Percentiles rank a stretch among this genome's conserved stretches.
phyloP scores from a whole-genome alignment of 2,113 vertebrate genomes.

The Sturnira hondurensis region DNA sequence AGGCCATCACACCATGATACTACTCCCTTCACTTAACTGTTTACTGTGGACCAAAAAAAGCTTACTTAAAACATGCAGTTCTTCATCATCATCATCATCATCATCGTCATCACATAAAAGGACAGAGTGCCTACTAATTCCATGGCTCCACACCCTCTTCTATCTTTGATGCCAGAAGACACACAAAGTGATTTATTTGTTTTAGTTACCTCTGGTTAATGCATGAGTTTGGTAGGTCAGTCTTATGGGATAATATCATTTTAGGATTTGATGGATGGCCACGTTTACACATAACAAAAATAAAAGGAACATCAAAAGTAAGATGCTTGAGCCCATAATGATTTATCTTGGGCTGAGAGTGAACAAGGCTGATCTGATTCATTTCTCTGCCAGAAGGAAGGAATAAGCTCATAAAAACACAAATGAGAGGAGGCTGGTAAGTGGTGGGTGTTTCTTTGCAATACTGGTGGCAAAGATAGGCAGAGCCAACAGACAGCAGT shows the following conservation, averaged over 20 bases:
- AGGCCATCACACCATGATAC: background rate
- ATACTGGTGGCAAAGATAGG: background rate
- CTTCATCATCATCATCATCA: background rate
- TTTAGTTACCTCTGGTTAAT: conserved; percentile 43
- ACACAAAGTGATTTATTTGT: conserved; percentile 16
- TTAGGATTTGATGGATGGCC: conserved; percentile 16
- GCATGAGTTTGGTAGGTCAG: background rate
- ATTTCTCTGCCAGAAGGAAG: conserved; percentile 49
- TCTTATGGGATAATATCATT: background rate
- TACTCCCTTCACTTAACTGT: background rate
- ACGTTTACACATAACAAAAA: conserved; percentile 55
- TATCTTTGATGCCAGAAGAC: background rate
- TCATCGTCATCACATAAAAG: background rate
- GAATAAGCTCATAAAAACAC: conserved; percentile 53
- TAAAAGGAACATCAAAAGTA: background rate
- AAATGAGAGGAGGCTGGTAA: conserved; percentile 40
- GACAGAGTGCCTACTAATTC: background rate
- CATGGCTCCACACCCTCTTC: background rate
- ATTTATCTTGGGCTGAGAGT: conserved; percentile 43
- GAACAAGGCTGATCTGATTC: conserved; percentile 57
- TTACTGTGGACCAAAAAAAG: background rate
- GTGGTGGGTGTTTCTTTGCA: conserved; percentile 22
- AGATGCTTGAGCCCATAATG: background rate
- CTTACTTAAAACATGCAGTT: background rate
- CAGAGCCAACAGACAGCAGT: background rate